These are phyloP conservation scores for Dicrurus megarhynchus DNA, from an alignment of 2,113 vertebrate species.

Conservation along the genomic window DNA sequence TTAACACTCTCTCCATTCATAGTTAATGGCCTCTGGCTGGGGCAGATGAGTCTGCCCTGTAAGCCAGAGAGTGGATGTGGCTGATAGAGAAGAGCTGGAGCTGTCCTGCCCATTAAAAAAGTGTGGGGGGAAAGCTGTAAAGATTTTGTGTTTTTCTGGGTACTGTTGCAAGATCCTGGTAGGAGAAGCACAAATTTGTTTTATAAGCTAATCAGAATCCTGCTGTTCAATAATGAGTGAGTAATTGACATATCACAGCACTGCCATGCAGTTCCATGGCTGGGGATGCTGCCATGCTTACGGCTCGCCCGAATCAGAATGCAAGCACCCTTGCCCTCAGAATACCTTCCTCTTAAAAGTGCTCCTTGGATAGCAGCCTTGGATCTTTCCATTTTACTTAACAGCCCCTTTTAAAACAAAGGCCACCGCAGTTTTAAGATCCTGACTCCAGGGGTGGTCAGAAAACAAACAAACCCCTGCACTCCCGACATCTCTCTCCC, in stretches of 20 bases:
- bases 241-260: constrained; percentile 51
- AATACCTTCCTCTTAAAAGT: constrained; percentile 13
- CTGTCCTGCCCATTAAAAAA: not conserved
- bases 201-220: constrained; percentile 65
- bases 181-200: constrained; percentile 56
- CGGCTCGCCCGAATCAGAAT: not conserved
- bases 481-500: not conserved
- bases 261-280: not conserved
- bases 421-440: constrained; percentile 19
- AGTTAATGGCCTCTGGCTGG: constrained; percentile 18
- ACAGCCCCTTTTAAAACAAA: constrained; percentile 28
- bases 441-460: constrained; percentile 41
- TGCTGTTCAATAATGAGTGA: constrained; percentile 66
- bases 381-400: not conserved
- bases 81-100: not conserved
- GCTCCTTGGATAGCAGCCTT: not conserved
- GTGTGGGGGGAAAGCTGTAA: not conserved
- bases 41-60: not conserved
- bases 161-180: constrained; percentile 21
- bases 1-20: constrained; percentile 21
- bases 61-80: not conserved
- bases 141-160: constrained; percentile 37
- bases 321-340: not conserved
- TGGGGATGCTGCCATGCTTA: not conserved
- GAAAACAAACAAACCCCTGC: constrained; percentile 33